Evolutionary conservation across 1,140 invertebrate species (phyloP), one percentile per base, ranked within the genome.

Genomic region (Caenorhabditis latens): DNA sequence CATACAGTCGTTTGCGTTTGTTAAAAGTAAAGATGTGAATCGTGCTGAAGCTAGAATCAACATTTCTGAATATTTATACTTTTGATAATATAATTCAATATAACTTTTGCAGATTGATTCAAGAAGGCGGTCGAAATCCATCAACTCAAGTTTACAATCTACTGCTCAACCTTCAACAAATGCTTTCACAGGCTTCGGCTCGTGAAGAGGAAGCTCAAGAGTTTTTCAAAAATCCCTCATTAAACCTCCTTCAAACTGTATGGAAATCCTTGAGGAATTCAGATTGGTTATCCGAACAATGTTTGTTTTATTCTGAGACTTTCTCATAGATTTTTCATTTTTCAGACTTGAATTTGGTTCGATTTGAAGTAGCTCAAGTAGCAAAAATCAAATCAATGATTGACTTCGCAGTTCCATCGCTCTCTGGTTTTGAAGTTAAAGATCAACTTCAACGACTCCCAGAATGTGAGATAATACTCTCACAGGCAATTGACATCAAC

Each of bases 331-430:
- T 8, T 50, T 46, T 32, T 53, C 50, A 19, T 5, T 14, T 50
- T 50, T 50, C 43, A 79, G 71, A 79, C 24, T 53, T 79, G 9
- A 79, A 79, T 24, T 13, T 16, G 16, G 71, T 79, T 24, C 43
- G 71, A 3, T 79, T 24, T n/a, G 71, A 79, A 53, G 24, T 79
- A 11, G 19, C 21, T 50, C 71, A 79, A 13, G n/a, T 50, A 2
- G 71, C 71, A 14, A 79, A 53, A 79, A 79, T 85, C 4, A 55
- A 85, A n/a, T 67, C 50, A 85, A 67, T 53, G 50, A 85, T 71
- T 53, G 57, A 84, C 24, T 42, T 24, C 21, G 24, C 55, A 9
- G 24, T 84, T 61, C 71, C 55, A 6, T 19, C 40, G 11, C 71
- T 61, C 19, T 82, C 55, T 63, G 13, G 13, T 14, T 43, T 43